Evolutionary conservation across 30 jellyfish, hydroid and myxozoan genomes (phyloP).

Genomic region (Turritopsis dohrnii): DNA sequence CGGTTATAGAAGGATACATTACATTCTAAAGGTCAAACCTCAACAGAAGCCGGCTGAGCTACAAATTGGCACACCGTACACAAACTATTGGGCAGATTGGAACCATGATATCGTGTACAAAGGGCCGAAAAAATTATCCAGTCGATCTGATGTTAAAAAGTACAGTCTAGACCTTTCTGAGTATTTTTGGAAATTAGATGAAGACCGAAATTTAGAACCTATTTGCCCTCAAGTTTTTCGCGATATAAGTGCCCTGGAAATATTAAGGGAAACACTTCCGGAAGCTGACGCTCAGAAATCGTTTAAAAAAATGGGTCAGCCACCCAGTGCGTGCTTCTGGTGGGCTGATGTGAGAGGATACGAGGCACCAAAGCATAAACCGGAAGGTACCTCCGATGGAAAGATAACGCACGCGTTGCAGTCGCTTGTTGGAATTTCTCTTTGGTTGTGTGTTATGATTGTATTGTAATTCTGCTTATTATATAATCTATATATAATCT

Average conservation of each 20-base stretch:
- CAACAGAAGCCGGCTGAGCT: not conserved
- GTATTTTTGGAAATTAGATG: constrained; percentile 3
- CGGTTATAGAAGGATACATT: not conserved
- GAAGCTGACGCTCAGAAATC: not conserved
- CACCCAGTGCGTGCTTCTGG: constrained; percentile 7
- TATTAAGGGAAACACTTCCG: not conserved
- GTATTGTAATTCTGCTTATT: no score
- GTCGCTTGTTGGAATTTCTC: not conserved
- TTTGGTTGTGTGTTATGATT: not conserved
- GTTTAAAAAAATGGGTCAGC: not conserved
- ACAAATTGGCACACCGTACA: constrained; percentile 15
- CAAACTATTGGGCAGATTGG: constrained; percentile 2
- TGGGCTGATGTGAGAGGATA: not conserved
- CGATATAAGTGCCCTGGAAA: not conserved
- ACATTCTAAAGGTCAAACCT: not conserved
- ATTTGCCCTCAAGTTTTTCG: not conserved
- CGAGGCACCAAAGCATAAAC: not conserved
- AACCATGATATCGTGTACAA: constrained; percentile 7
- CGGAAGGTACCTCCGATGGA: not conserved
- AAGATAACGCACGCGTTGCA: not conserved
- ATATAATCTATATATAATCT: not conserved
- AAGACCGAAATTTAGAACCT: not conserved
- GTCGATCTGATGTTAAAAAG: not conserved
- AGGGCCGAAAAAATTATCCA: not conserved
- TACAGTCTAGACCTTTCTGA: not conserved